Conservation (phyloP, 2,797 vertebrate species). For the Bradypodion pumilum region DNA sequence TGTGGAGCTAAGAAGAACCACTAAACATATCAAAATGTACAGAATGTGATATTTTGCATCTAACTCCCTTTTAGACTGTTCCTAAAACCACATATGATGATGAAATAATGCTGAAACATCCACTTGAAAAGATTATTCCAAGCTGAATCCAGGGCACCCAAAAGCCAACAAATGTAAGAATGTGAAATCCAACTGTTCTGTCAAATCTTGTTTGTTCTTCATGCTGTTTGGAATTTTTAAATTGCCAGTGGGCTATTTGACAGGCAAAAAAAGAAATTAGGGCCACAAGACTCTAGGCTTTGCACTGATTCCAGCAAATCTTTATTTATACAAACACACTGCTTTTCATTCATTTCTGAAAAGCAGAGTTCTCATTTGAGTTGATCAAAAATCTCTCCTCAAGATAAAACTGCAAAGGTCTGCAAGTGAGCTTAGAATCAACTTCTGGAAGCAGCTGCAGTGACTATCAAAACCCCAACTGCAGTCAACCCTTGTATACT, state of each 20-base stretch:
- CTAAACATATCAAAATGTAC: not conserved
- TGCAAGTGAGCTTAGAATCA: constrained; percentile 23
- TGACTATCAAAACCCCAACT: constrained; percentile 66
- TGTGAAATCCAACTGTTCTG: not conserved
- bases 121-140: not conserved
- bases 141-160: not conserved
- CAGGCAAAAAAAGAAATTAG: constrained; percentile 19
- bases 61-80: not conserved
- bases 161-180: not conserved
- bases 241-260: constrained; percentile 35
- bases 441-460: constrained; percentile 43
- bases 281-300: constrained; percentile 19
- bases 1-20: not conserved
- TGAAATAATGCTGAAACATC: not conserved
- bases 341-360: not conserved
- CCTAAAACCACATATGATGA: not conserved
- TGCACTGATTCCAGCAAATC: constrained; percentile 18
- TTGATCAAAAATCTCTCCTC: constrained; percentile 47
- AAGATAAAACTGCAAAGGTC: constrained; percentile 22
- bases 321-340: constrained; percentile 31
- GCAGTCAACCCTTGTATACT: constrained; percentile 60
- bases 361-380: constrained; percentile 40
- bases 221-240: not conserved
- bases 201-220: not conserved
- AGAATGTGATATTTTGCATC: not conserved